phyloP scores from a whole-genome alignment of 2,113 vertebrate genomes.

The Hydropotes inermis region DNA sequence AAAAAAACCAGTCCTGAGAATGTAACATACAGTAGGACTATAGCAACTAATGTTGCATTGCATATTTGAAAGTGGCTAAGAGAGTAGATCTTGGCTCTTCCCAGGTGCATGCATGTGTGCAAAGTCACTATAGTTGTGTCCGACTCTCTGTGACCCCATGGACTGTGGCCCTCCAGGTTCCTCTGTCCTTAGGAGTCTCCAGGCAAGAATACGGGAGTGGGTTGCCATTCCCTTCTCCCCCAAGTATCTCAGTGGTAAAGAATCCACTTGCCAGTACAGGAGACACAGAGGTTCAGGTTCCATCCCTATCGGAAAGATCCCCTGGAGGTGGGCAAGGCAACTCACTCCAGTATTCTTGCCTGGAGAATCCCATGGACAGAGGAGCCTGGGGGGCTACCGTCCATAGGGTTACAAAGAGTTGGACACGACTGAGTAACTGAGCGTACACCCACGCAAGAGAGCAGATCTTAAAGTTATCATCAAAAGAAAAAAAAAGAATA shows the following conservation, averaged over 20 bases:
- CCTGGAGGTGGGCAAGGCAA: background rate
- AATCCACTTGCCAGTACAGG: background rate
- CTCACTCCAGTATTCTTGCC: background rate
- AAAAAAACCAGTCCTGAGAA: background rate
- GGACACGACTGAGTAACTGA: background rate
- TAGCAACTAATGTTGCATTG: background rate
- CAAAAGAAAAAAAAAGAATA: background rate
- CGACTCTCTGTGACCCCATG: background rate
- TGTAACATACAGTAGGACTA: background rate
- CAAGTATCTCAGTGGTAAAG: background rate
- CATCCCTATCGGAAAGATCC: background rate
- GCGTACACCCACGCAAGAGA: background rate
- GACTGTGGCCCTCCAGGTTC: background rate
- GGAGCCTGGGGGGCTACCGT: background rate
- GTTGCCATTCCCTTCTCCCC: background rate
- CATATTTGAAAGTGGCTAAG: background rate
- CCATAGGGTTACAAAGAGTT: background rate
- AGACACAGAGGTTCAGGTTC: background rate
- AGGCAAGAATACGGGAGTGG: background rate
- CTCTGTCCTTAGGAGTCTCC: background rate
- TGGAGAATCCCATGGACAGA: background rate
- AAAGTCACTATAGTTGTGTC: background rate
- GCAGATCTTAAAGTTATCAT: background rate
- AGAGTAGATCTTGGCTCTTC: background rate
- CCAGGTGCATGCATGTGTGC: background rate